phyloP scores from a whole-genome alignment of 2,888 invertebrate genomes.

The Tryphoninae sp. region DNA sequence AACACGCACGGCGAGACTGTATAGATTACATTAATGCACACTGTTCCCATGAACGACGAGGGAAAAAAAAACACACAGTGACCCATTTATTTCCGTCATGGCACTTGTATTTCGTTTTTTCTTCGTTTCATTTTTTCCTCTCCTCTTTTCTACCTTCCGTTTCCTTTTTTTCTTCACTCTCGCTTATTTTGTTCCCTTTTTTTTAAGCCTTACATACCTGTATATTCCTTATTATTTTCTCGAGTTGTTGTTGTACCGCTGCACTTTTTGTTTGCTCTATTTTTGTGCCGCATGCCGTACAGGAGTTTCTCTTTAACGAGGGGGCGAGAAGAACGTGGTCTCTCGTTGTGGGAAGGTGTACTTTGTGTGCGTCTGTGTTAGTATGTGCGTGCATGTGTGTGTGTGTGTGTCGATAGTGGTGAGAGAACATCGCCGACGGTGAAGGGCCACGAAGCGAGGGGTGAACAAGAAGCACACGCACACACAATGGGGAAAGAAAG shows the following conservation, averaged over 20 bases:
- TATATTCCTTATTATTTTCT: slow-evolving; percentile 10
- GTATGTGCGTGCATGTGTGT: no score
- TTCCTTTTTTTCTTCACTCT: not conserved
- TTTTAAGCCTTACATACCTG: not conserved
- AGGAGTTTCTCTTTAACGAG: slow-evolving; percentile 49
- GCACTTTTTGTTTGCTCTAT: slow-evolving; percentile 33
- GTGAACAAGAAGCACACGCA: slow-evolving; percentile 18
- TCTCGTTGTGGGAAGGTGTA: slow-evolving; percentile 22
- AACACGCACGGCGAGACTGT: not conserved
- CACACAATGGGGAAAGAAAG: slow-evolving; percentile 16
- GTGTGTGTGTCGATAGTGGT: not conserved
- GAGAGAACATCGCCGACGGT: not conserved
- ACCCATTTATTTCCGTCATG: slow-evolving; percentile 34
- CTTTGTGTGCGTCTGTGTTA: not conserved
- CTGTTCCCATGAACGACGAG: no score
- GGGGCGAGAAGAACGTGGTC: slow-evolving; percentile 17
- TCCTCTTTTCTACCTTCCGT: not conserved
- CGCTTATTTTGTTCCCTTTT: not conserved
- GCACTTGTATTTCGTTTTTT: slow-evolving; percentile 9
- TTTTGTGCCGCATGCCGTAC: slow-evolving; percentile 22
- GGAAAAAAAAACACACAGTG: not conserved
- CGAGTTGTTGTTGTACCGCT: slow-evolving; percentile 4
- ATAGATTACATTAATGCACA: not conserved
- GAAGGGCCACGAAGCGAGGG: slow-evolving; percentile 20
- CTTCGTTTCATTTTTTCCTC: not conserved